Conservation (phyloP, 2,797 vertebrate species). For the Schizopygopsis pylzovi region DNA sequence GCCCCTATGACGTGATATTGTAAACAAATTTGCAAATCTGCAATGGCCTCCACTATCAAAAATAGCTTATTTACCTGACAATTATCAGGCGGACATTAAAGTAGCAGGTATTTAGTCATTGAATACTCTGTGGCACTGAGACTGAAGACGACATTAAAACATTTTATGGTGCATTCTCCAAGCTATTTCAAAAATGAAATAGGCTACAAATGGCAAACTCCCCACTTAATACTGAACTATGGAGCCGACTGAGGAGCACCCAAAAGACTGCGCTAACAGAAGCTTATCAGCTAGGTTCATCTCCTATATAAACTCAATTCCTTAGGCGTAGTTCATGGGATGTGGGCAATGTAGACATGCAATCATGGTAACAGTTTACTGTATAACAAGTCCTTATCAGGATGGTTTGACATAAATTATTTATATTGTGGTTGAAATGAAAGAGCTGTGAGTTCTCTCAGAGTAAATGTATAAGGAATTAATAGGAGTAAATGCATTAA, state of each 20-base stretch:
- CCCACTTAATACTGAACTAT: background rate
- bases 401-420: background rate
- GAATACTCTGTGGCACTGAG: background rate
- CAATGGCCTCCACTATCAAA: background rate
- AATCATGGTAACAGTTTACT: background rate
- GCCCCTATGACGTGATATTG: background rate
- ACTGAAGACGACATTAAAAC: background rate
- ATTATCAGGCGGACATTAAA: too few relatives aligned
- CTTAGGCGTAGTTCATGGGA: background rate
- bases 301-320: conserved; percentile 46
- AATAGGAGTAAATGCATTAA: background rate
- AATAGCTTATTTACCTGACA: background rate
- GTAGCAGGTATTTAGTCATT: background rate
- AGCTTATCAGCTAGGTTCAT: conserved; percentile 45
- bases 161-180: background rate
- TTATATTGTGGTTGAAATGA: background rate
- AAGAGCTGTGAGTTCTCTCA: background rate
- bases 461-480: background rate
- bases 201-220: background rate
- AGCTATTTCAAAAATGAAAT: conserved; percentile 29
- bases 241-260: background rate
- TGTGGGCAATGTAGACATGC: conserved; percentile 1
- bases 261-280: background rate
- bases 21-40: background rate
- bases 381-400: background rate